Evolutionary conservation across 2,797 vertebrate genomes (phyloP).

Genomic region (Naso thynnoides): DNA sequence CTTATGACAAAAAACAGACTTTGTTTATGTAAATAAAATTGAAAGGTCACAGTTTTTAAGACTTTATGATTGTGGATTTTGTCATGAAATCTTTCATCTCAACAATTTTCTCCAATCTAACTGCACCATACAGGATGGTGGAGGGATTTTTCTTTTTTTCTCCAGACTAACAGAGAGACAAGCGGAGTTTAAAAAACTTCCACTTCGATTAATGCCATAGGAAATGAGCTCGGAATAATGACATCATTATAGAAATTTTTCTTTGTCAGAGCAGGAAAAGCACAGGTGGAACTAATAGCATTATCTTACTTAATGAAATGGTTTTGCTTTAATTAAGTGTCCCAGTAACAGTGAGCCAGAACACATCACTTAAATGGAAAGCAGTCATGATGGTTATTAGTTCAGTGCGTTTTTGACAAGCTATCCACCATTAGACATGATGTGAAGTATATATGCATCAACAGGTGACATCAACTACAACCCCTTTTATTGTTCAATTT

Average conservation of each 20-base stretch:
- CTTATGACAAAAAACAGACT: background rate
- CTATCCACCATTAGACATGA: background rate
- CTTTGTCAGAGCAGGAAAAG: background rate
- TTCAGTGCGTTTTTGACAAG: background rate
- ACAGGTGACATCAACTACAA: background rate
- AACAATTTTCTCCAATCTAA: background rate
- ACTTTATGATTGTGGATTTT: conserved; percentile 1
- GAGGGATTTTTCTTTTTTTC: background rate
- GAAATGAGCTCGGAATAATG: too few relatives aligned
- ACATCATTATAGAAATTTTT: background rate
- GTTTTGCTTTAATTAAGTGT: background rate
- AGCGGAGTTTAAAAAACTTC: background rate
- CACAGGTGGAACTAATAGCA: background rate
- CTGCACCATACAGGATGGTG: background rate
- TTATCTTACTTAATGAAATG: background rate
- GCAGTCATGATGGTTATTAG: background rate
- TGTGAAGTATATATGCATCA: background rate
- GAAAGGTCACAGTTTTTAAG: background rate
- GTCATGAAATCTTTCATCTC: background rate
- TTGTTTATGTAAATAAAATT: background rate
- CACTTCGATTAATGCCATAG: too few relatives aligned
- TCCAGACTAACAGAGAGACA: background rate
- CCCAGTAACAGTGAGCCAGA: background rate
- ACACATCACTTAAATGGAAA: background rate
- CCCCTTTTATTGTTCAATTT: background rate